Base-by-base conservation (phyloP, 2,797 vertebrate species). In the Cottoperca gobio region DNA sequence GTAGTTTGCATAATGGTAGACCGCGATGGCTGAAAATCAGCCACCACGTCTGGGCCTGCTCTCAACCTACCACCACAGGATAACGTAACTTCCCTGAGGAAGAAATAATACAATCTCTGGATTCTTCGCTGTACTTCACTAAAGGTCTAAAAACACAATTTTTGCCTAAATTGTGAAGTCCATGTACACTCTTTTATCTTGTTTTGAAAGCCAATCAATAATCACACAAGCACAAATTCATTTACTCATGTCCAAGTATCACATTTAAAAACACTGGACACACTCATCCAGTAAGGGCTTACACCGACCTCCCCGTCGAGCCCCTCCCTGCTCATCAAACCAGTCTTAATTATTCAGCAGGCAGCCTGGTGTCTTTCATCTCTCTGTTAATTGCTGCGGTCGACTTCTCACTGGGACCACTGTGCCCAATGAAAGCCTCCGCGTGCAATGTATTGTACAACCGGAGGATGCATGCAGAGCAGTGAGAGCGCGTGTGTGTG, bases 261-360 rank as follows among this genome's bases (percentile, higher is more conserved):
- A 55, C 16, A 55, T 78, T 80, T 73, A 69, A 42, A 61, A 68
- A 71, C 50, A 78, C 65, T 61, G 75, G 81, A 84, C 85, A 73
- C 55, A 66, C 73, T 83, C 53, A 58, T 78, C 60, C 54, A 50
- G 70, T 61, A 62, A 83, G 73, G 79, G 78, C 70, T 67, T 78
- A 57, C 55, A 79, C 70, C 75, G 70, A 67, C 66, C 69, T 70
- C 82, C 63, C 76, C 45, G 31, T 28, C 17, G n/a, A 80, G 80
- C 88, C 78, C 82, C 86, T 88, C 81, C 85, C 78, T 60, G 75
- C 88, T 92, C 90, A 90, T 93, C 90, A 91, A 91, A 76, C 87
- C 79, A 55, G 82, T 90, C 89, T 93, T 93, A 91, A 94, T 93
- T 94, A 94, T 94, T 93, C 91, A 93, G 92, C 86, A 87, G 85